These are phyloP conservation scores for Neopelma chrysocephalum DNA, from an alignment of 2,797 vertebrate species.

Conservation along the genomic window DNA sequence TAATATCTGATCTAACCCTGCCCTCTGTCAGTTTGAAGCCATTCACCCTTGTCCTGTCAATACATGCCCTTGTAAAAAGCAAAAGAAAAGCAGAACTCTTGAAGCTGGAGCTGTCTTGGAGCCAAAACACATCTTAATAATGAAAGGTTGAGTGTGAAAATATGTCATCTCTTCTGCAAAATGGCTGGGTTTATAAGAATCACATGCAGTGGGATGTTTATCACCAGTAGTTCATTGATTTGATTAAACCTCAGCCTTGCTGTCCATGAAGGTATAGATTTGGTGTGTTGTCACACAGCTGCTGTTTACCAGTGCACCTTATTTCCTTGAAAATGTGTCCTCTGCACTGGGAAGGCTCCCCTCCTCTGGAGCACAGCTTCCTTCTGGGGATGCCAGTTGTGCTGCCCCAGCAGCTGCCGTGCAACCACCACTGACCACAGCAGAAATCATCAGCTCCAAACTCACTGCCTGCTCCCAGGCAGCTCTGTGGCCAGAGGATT, in stretches of 20 bases:
- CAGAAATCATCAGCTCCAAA: fast-evolving
- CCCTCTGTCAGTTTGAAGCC: neutral
- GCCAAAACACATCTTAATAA: neutral
- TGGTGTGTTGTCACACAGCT: neutral
- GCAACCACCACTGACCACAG: fast-evolving
- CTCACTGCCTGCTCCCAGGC: fast-evolving
- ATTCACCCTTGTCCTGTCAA: neutral
- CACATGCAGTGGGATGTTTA: neutral
- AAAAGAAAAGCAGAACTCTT: neutral
- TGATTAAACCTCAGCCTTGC: neutral
- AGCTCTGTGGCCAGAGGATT: fast-evolving
- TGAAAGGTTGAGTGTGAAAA: neutral
- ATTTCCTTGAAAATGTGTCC: neutral
- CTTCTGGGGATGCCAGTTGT: fast-evolving
- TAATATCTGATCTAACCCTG: neutral
- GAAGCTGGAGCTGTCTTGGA: neutral
- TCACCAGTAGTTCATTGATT: neutral
- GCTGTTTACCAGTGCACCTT: neutral
- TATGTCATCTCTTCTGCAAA: neutral
- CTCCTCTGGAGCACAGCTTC: neutral
- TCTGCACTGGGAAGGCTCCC: neutral
- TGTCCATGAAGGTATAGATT: neutral
- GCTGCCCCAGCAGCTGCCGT: fast-evolving
- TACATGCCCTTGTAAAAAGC: neutral
- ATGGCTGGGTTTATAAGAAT: neutral